Evolutionary conservation across 2,888 invertebrate species (phyloP).

Genomic region (Drosophila planitibia): DNA sequence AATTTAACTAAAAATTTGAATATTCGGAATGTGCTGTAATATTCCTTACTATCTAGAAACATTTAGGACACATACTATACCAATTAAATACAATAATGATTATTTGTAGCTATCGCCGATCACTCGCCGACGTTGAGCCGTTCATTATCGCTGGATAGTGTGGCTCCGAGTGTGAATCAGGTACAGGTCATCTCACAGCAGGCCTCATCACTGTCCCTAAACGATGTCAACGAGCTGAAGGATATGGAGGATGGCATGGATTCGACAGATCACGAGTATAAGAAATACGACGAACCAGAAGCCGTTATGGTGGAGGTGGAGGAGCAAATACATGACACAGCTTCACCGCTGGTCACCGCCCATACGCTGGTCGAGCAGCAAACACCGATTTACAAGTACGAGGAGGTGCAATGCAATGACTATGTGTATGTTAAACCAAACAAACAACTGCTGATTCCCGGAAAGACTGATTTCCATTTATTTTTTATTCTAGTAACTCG

Average conservation of each 20-base stretch:
- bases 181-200: constrained; percentile 87
- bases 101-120: constrained; percentile 70
- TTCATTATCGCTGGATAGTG: constrained; percentile 92
- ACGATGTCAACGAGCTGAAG: constrained; percentile 90
- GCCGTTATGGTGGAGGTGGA: constrained; percentile 93
- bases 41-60: too few species aligned
- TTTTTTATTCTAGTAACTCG: constrained; percentile 72
- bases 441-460: not conserved
- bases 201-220: constrained; percentile 91
- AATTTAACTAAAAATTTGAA: too few species aligned
- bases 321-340: constrained; percentile 92
- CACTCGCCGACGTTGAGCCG: constrained; percentile 87
- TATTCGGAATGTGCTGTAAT: not conserved
- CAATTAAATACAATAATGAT: not conserved
- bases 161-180: constrained; percentile 87
- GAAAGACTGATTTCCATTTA: not conserved
- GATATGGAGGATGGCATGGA: constrained; percentile 84
- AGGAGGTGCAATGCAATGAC: constrained; percentile 87
- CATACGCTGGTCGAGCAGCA: constrained; percentile 88
- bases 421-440: constrained; percentile 85
- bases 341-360: constrained; percentile 89
- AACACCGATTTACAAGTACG: constrained; percentile 90
- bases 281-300: constrained; percentile 87
- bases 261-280: constrained; percentile 80
- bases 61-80: not conserved